phyloP scores from a whole-genome alignment of 2,888 invertebrate genomes.

The Eupithecia pulchellata region DNA sequence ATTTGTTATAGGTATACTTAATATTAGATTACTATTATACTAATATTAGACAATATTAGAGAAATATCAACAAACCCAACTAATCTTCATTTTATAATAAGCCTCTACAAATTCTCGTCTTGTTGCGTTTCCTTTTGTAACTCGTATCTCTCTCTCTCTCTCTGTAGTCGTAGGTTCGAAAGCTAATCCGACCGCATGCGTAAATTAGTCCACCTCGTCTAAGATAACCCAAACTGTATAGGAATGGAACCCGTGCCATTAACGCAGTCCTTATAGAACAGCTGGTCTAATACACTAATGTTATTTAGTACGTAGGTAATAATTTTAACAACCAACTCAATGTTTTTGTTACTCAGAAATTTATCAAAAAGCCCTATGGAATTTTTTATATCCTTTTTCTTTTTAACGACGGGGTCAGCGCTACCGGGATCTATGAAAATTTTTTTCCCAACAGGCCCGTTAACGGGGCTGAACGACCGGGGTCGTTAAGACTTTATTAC shows the following conservation, averaged over 20 bases:
- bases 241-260: slow-evolving; percentile 17
- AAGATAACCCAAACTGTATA: slow-evolving; percentile 38
- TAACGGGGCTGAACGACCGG: too few relatives aligned
- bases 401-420: too few relatives aligned
- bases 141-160: too few relatives aligned
- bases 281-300: background rate
- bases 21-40: too few relatives aligned
- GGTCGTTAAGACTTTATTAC: too few relatives aligned
- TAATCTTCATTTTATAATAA: background rate
- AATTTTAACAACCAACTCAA: too few relatives aligned
- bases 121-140: slow-evolving; percentile 33
- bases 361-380: background rate
- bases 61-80: background rate
- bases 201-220: slow-evolving; percentile 38
- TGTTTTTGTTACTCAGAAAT: background rate
- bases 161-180: slow-evolving; percentile 30
- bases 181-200: slow-evolving; percentile 39
- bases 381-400: too few relatives aligned
- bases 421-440: too few relatives aligned
- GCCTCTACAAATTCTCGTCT: slow-evolving; percentile 15
- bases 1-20: too few relatives aligned
- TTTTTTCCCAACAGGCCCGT: too few relatives aligned
- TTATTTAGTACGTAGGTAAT: too few relatives aligned
- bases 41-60: too few relatives aligned
- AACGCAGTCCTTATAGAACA: background rate